Evolutionary conservation across 2,113 vertebrate species (phyloP).

Genomic region (Prunella himalayana): DNA sequence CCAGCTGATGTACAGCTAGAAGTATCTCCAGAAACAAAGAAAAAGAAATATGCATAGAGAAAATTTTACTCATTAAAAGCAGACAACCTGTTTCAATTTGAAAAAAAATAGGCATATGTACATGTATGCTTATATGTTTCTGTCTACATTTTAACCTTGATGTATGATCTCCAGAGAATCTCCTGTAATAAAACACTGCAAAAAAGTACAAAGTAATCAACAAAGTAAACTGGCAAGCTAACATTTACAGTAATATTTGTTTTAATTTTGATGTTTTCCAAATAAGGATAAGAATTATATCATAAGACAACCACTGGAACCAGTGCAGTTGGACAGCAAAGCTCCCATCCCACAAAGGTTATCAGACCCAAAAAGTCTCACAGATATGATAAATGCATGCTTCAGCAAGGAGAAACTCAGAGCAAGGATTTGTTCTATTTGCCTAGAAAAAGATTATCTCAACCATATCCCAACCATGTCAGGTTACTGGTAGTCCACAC

Average conservation of each 20-base stretch:
- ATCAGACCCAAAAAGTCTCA: neutral
- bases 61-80: neutral
- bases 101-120: neutral
- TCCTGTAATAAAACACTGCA: neutral
- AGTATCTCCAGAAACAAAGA: slow-evolving; percentile 39
- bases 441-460: neutral
- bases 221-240: neutral
- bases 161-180: neutral
- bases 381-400: neutral
- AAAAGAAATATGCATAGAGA: neutral
- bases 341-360: neutral
- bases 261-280: neutral
- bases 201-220: neutral
- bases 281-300: neutral
- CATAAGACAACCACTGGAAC: neutral
- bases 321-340: neutral
- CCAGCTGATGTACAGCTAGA: slow-evolving; percentile 22
- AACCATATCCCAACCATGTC: neutral
- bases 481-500: neutral
- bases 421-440: neutral
- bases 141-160: neutral
- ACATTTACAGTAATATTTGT: neutral
- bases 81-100: neutral
- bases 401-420: neutral
- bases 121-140: neutral